phyloP scores from a whole-genome alignment of 1,140 invertebrate species.

The Drosophila erecta region DNA sequence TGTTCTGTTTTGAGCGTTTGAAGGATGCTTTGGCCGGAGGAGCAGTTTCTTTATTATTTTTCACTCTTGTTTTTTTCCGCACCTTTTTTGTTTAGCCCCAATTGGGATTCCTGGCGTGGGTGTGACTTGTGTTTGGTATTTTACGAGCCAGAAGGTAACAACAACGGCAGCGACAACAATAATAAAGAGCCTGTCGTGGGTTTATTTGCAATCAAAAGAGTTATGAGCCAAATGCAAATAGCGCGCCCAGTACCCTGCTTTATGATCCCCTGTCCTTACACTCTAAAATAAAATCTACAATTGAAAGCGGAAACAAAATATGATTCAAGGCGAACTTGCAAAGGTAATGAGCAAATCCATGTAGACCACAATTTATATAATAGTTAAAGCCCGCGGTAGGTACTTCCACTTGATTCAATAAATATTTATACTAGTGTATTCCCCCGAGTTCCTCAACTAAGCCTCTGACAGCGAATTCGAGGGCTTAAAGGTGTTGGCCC shows the following conservation, averaged over 20 bases:
- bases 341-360: too few species aligned
- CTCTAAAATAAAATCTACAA: constrained; percentile 12
- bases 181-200: constrained; percentile 57
- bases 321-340: neutral
- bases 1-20: constrained; percentile 49
- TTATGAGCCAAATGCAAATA: constrained; percentile 82
- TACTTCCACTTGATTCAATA: neutral
- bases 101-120: constrained; percentile 68
- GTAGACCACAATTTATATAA: too few species aligned
- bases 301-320: neutral
- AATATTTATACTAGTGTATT: constrained; percentile 10
- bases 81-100: constrained; percentile 51
- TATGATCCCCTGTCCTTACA: constrained; percentile 56
- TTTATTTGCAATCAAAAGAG: constrained; percentile 82
- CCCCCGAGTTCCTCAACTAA: neutral
- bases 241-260: constrained; percentile 60
- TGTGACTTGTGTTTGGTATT: constrained; percentile 68
- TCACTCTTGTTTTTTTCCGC: constrained; percentile 39
- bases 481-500: constrained; percentile 27
- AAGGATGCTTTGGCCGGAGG: constrained; percentile 62
- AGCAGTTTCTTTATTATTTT: constrained; percentile 52
- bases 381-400: too few species aligned
- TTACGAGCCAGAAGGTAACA: constrained; percentile 70
- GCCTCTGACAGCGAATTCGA: constrained; percentile 8
- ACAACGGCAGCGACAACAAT: constrained; percentile 55